These are phyloP conservation scores for Cetonia aurata DNA, from an alignment of 2,888 invertebrate genomes.

Conservation along the genomic window DNA sequence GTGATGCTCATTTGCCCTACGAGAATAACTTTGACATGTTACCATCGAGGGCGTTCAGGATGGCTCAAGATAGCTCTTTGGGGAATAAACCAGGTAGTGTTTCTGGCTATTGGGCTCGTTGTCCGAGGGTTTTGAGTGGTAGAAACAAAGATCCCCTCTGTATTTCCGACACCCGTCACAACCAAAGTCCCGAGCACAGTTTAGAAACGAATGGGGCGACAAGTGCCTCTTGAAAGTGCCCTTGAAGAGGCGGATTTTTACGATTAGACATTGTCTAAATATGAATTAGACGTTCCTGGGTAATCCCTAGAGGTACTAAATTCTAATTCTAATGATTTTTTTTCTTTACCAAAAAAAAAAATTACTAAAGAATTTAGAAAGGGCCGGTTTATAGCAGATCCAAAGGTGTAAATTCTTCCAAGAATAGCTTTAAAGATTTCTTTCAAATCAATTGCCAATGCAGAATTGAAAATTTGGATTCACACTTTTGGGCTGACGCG, in stretches of 20 bases:
- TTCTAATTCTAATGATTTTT: conserved; percentile 48
- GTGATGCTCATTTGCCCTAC: conserved; percentile 57
- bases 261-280: conserved; percentile 53
- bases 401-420: conserved; percentile 27
- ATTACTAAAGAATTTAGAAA: conserved; percentile 7
- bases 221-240: conserved; percentile 54
- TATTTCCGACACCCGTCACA: conserved; percentile 60
- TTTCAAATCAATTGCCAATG: neutral
- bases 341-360: conserved; percentile 26
- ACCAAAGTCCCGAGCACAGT: conserved; percentile 54
- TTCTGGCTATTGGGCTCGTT: conserved; percentile 71
- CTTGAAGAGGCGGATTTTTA: conserved; percentile 52
- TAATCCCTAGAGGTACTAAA: conserved; percentile 57
- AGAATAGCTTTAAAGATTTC: neutral
- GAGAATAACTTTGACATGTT: conserved; percentile 66
- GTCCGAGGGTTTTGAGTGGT: conserved; percentile 74
- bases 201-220: conserved; percentile 58
- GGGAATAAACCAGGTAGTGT: conserved; percentile 63
- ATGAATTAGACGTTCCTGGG: conserved; percentile 56
- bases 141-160: conserved; percentile 70
- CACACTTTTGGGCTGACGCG: conserved; percentile 25
- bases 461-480: neutral
- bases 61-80: conserved; percentile 68
- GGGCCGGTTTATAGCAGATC: conserved; percentile 4
- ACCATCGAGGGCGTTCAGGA: conserved; percentile 72